Evolutionary conservation across 2,113 vertebrate genomes (phyloP).

Genomic region (Saguinus imperator): DNA sequence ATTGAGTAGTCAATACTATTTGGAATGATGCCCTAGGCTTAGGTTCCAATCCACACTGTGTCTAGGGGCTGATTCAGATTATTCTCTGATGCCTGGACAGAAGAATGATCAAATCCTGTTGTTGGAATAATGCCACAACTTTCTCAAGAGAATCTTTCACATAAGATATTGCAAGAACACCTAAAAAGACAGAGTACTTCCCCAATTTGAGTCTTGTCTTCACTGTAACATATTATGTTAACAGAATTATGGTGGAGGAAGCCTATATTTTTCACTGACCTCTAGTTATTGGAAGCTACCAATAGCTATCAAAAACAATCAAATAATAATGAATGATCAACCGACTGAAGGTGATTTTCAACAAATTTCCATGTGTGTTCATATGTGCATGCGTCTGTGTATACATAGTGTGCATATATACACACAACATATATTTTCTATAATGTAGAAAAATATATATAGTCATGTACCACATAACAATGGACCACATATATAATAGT

Average conservation of each 20-base stretch:
- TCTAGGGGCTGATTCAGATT: background rate
- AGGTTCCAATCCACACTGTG: background rate
- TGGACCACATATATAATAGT: no score
- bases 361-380: background rate
- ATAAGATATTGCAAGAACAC: background rate
- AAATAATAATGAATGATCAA: constrained; percentile 9
- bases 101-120: background rate
- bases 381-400: no score
- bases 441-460: background rate
- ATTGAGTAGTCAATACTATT: background rate
- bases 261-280: background rate
- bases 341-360: background rate
- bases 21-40: background rate
- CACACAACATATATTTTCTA: background rate
- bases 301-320: background rate
- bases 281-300: background rate
- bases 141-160: background rate
- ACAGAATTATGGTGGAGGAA: background rate
- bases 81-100: background rate
- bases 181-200: background rate
- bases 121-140: background rate
- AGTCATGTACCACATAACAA: background rate
- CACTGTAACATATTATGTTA: background rate
- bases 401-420: background rate
- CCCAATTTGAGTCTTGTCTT: background rate